A percentile compares a stretch with the other conserved stretches of the same genome.
Evolutionary conservation across 2,797 vertebrate genomes (phyloP).

Genomic region (Sternarchorhynchus goeldii): DNA sequence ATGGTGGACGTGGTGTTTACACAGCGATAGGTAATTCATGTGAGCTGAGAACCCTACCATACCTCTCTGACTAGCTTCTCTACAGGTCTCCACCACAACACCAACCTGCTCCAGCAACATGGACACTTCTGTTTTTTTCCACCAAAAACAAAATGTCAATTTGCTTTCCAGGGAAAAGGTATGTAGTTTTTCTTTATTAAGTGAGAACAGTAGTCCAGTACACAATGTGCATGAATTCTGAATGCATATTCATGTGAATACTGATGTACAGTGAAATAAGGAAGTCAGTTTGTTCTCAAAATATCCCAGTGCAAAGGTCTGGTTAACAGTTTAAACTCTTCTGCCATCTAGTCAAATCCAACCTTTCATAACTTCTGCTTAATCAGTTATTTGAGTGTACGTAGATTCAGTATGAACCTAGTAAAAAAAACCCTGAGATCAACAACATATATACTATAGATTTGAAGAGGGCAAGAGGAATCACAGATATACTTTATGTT

Average conservation of each 20-base stretch:
- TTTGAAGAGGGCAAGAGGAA: not conserved
- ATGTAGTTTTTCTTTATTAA: slow-evolving; percentile 10
- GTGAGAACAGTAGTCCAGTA: not conserved
- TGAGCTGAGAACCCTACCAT: slow-evolving; percentile 44
- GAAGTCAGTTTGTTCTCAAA: not conserved
- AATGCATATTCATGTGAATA: not conserved
- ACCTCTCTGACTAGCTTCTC: slow-evolving; percentile 37
- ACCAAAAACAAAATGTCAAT: slow-evolving; percentile 34
- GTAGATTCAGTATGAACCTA: too few relatives aligned
- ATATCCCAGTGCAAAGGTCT: not conserved
- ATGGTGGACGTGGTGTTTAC: slow-evolving; percentile 55
- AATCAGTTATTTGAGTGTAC: too few relatives aligned
- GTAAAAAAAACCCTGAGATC: too few relatives aligned
- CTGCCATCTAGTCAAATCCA: too few relatives aligned
- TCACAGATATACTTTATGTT: not conserved
- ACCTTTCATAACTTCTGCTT: too few relatives aligned
- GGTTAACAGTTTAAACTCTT: too few relatives aligned
- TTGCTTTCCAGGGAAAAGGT: slow-evolving; percentile 55
- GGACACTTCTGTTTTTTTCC: slow-evolving; percentile 46
- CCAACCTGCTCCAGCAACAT: slow-evolving; percentile 39
- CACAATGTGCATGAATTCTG: not conserved
- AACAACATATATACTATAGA: not conserved
- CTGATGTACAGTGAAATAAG: not conserved
- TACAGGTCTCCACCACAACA: slow-evolving; percentile 33
- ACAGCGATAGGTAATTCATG: slow-evolving; percentile 54